A percentile compares a stretch with the other conserved stretches of the same genome.
These are phyloP conservation scores for Phocides pigmalion DNA, from an alignment of 1,140 invertebrate species.

Conservation along the genomic window DNA sequence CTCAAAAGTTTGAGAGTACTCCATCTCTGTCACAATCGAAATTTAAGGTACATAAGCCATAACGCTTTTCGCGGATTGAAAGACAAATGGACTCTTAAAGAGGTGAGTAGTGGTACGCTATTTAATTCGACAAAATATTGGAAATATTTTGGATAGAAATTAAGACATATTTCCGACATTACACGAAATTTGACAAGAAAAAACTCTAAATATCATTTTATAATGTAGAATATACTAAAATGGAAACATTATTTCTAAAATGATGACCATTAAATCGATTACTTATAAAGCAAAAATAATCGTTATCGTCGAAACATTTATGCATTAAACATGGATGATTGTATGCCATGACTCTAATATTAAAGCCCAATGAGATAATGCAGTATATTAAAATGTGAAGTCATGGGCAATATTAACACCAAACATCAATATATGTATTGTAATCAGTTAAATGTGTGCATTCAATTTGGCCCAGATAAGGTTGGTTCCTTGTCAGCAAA, in stretches of 20 bases:
- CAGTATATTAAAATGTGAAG: conserved; percentile 27
- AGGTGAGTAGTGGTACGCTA: conserved; percentile 81
- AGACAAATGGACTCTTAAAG: conserved; percentile 78
- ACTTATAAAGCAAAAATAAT: conserved; percentile 13
- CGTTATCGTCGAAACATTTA: conserved; percentile 10
- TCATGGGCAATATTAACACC: conserved; percentile 28
- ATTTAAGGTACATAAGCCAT: conserved; percentile 80
- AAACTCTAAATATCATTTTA: no score
- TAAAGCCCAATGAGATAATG: conserved; percentile 24
- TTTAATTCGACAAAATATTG: no score
- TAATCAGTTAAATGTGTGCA: conserved; percentile 44
- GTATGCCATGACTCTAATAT: conserved; percentile 24
- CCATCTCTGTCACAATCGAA: conserved; percentile 80
- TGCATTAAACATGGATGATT: not conserved
- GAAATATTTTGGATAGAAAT: conserved; percentile 13
- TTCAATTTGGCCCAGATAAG: conserved; percentile 63
- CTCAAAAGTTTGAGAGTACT: conserved; percentile 80
- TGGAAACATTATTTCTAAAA: conserved; percentile 18
- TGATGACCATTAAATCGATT: conserved; percentile 13
- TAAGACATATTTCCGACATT: conserved; percentile 12
- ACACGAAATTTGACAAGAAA: not conserved
- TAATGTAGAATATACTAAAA: no score
- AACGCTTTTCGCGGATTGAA: conserved; percentile 82
- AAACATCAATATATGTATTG: conserved; percentile 17
- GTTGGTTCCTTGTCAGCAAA: conserved; percentile 65